Conservation (phyloP, 2,113 vertebrate genomes). For the Turnix velox region DNA sequence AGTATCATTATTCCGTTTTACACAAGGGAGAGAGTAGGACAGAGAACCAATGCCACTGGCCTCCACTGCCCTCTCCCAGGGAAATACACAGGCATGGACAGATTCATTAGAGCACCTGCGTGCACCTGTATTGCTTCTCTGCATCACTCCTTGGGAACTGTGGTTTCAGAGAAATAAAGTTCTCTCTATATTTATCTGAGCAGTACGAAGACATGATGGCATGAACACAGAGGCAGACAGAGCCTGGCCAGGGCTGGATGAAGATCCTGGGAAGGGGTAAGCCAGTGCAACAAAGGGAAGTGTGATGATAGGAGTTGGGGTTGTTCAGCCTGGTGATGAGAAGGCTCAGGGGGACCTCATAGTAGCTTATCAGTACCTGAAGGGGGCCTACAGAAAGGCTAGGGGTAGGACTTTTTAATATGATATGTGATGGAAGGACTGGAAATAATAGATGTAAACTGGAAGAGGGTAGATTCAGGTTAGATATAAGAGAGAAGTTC, state of each 20-base stretch:
- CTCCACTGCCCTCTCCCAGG: neutral
- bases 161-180: neutral
- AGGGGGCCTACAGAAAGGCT: no score
- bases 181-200: neutral
- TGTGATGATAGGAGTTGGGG: no score
- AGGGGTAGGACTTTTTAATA: no score
- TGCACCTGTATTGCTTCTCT: neutral
- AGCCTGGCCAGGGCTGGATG: neutral
- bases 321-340: no score
- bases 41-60: neutral
- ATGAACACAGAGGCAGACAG: neutral
- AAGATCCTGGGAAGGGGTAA: neutral
- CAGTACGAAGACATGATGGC: neutral
- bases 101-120: neutral
- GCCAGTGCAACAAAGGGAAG: no score
- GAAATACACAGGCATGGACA: neutral
- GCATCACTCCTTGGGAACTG: neutral
- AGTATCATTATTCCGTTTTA: conserved; percentile 34
- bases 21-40: conserved; percentile 1
- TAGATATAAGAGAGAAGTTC: no score
- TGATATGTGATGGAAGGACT: no score
- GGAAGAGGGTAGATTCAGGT: no score
- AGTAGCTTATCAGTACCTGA: no score
- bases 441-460: no score
- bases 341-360: no score